Evolutionary conservation across 2,113 vertebrate species (phyloP).

Genomic region (Rhinoptilus africanus): DNA sequence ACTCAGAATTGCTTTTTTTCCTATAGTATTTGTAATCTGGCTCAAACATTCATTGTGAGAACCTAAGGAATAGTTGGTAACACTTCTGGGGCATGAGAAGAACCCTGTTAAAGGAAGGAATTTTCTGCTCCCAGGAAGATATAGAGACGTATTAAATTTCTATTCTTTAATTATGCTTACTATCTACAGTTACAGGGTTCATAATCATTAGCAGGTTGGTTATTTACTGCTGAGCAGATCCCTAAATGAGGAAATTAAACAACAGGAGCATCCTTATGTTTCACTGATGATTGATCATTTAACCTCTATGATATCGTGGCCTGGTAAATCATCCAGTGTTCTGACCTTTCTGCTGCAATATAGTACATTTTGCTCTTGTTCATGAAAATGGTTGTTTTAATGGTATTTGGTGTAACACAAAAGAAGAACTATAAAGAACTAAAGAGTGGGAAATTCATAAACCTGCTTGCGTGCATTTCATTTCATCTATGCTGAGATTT

Average conservation of each 20-base stretch:
- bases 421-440: neutral
- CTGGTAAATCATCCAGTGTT: neutral
- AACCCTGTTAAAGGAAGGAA: neutral
- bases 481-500: neutral
- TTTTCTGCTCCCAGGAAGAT: neutral
- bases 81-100: neutral
- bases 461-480: neutral
- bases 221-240: neutral
- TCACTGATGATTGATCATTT: neutral
- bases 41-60: neutral
- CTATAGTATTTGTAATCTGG: neutral
- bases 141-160: neutral
- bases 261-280: neutral
- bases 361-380: neutral
- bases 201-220: neutral
- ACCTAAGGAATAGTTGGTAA: neutral
- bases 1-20: neutral
- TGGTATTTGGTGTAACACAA: neutral
- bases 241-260: constrained; percentile 2
- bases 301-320: neutral
- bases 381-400: neutral
- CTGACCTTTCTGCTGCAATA: neutral
- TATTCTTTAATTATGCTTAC: neutral
- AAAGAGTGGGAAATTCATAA: neutral
- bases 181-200: neutral